phyloP scores from a whole-genome alignment of 1,140 invertebrate genomes.

The Medauroidea extradentata region DNA sequence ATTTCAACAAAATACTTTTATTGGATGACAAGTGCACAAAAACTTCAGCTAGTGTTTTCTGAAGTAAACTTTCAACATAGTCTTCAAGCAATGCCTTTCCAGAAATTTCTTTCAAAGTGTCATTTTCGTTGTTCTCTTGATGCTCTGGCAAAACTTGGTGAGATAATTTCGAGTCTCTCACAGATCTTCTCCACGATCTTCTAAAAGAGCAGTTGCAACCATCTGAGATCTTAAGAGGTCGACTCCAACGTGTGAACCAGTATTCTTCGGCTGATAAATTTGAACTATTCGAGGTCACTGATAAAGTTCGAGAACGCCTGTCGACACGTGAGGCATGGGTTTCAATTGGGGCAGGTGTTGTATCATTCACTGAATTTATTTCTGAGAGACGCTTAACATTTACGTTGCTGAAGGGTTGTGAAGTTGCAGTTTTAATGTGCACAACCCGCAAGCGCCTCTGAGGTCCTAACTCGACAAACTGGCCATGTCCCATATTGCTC shows the following conservation, averaged over 20 bases:
- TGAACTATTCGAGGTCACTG: not conserved
- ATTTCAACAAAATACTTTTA: not conserved
- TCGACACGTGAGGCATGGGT: not conserved
- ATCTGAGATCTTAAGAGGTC: not conserved
- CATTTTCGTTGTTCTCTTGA: not conserved
- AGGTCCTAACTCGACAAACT: not conserved
- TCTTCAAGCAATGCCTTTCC: not conserved
- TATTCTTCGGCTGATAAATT: slow-evolving; percentile 5
- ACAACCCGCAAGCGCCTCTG: not conserved
- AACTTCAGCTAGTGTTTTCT: not conserved
- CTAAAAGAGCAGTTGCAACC: slow-evolving; percentile 4
- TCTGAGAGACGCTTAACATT: not conserved
- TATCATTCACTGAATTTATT: not conserved
- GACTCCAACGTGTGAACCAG: slow-evolving; percentile 10
- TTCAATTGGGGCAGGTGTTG: not conserved
- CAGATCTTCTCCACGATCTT: slow-evolving; percentile 5
- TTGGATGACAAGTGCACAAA: not conserved
- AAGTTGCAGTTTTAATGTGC: not conserved
- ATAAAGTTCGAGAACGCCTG: not conserved
- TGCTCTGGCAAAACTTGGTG: not conserved
- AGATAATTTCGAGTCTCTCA: not conserved
- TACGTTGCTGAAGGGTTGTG: too few relatives aligned
- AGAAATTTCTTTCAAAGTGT: not conserved
- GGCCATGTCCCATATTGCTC: not conserved
- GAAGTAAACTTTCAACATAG: not conserved